Percentiles rank a stretch among this genome's conserved stretches.
Evolutionary conservation across 2,113 vertebrate species (phyloP).

Genomic region (Pithys albifrons): DNA sequence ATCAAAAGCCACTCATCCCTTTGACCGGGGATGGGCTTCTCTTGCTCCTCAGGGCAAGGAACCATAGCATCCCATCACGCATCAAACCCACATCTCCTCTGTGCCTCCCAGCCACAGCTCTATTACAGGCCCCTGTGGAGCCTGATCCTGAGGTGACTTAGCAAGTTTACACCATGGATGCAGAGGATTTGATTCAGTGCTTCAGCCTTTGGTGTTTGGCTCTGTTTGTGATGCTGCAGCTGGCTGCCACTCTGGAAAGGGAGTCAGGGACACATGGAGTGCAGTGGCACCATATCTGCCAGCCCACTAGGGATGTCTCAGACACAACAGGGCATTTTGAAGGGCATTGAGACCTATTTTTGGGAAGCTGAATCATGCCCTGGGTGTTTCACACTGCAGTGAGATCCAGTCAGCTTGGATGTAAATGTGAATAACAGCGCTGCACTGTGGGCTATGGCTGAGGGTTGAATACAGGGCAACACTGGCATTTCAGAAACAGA

Average conservation of each 20-base stretch:
- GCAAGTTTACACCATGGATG: background rate
- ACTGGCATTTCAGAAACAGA: constrained; percentile 1
- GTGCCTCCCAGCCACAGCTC: background rate
- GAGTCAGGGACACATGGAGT: rapidly evolving
- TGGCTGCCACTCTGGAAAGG: background rate
- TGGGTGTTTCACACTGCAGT: background rate
- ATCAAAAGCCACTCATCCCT: background rate
- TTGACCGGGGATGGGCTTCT: background rate
- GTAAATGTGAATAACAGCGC: background rate
- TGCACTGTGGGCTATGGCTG: background rate
- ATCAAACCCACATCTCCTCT: background rate
- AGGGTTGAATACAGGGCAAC: background rate
- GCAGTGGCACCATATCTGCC: background rate
- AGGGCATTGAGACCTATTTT: background rate
- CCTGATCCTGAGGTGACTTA: background rate
- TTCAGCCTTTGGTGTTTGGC: background rate
- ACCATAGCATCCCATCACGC: rapidly evolving
- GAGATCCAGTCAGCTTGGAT: background rate
- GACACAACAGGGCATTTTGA: background rate
- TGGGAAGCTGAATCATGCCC: background rate
- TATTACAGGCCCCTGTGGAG: background rate
- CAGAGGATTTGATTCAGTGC: background rate
- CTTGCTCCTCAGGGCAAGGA: background rate
- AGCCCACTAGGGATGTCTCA: background rate
- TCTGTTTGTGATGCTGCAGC: rapidly evolving